Percentiles rank a stretch among this genome's conserved stretches.
Evolutionary conservation across 2,888 invertebrate species (phyloP).

Genomic region (Cheiracanthium punctorium): DNA sequence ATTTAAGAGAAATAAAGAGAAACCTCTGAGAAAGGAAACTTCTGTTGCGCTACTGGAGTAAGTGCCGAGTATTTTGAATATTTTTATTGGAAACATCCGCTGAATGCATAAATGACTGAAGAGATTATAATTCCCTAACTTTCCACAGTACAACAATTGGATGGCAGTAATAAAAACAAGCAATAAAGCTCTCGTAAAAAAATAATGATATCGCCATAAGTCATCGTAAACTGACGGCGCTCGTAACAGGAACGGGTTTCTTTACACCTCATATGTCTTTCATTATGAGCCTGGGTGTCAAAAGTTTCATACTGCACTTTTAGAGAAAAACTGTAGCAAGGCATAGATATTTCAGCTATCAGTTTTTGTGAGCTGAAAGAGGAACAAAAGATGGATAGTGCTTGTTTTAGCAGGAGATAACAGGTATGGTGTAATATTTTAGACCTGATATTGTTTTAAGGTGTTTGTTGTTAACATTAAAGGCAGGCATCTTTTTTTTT

Average conservation of each 20-base stretch:
- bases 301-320: constrained; percentile 36
- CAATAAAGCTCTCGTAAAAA: constrained; percentile 69
- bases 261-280: constrained; percentile 59
- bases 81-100: constrained; percentile 44
- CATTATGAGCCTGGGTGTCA: constrained; percentile 47
- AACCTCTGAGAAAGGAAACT: not conserved
- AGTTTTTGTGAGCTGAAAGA: too few species aligned
- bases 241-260: constrained; percentile 59
- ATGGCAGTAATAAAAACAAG: constrained; percentile 65
- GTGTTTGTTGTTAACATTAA: too few species aligned
- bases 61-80: constrained; percentile 25
- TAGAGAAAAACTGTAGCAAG: too few species aligned
- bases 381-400: too few species aligned
- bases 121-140: constrained; percentile 60
- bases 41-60: not conserved
- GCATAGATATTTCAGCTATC: too few species aligned
- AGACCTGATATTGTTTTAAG: too few species aligned
- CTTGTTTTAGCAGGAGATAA: too few species aligned
- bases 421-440: too few species aligned
- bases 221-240: constrained; percentile 64
- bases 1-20: not conserved
- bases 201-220: constrained; percentile 66
- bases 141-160: constrained; percentile 63
- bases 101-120: constrained; percentile 44
- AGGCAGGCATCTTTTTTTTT: too few species aligned